These are phyloP conservation scores for Penaeus monodon DNA, from an alignment of 2,888 invertebrate genomes.

Conservation along the genomic window DNA sequence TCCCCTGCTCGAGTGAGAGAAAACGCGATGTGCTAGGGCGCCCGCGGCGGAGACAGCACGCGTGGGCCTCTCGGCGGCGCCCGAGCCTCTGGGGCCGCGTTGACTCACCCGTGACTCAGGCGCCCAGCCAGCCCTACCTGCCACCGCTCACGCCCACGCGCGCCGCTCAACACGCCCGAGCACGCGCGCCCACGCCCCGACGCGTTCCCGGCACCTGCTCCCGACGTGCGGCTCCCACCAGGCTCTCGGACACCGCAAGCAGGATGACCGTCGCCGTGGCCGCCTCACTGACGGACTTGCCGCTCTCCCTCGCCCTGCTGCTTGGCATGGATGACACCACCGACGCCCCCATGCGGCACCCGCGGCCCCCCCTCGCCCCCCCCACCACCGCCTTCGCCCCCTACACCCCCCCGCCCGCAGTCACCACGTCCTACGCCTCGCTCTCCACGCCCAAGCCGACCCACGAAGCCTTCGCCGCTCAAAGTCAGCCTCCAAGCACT, in stretches of 20 bases:
- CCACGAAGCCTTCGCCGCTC: slow-evolving; percentile 8
- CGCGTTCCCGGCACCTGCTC: slow-evolving; percentile 13
- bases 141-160: slow-evolving; percentile 6
- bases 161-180: background rate
- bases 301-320: slow-evolving; percentile 42
- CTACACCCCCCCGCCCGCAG: background rate
- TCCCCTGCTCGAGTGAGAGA: too few species aligned
- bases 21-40: too few species aligned
- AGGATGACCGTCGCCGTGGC: slow-evolving; percentile 60
- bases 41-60: background rate
- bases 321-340: slow-evolving; percentile 53
- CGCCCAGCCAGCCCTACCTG: slow-evolving; percentile 9
- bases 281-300: slow-evolving; percentile 43
- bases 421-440: slow-evolving; percentile 19
- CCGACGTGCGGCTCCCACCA: background rate
- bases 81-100: background rate
- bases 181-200: slow-evolving; percentile 18
- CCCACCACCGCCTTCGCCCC: slow-evolving; percentile 2
- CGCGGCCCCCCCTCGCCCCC: slow-evolving; percentile 16
- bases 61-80: background rate
- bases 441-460: background rate
- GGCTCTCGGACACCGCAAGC: slow-evolving; percentile 22
- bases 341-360: slow-evolving; percentile 42
- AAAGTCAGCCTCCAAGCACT: background rate
- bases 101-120: background rate